Evolutionary conservation across 2,888 invertebrate genomes (phyloP).

Genomic region (Uloborus plumipes): DNA sequence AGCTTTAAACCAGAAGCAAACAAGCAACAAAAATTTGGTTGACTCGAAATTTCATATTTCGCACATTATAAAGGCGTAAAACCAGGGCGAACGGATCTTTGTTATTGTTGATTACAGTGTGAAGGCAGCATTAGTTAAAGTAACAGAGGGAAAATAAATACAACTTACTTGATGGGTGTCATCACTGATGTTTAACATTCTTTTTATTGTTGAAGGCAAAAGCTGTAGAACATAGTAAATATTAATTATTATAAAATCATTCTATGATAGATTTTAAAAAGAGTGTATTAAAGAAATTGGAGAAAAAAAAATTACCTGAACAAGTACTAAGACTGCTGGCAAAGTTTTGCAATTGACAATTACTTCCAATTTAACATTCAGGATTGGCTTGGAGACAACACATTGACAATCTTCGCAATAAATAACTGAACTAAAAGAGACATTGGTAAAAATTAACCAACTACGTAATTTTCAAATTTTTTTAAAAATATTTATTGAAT

Average conservation of each 20-base stretch:
- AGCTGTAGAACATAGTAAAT: conserved; percentile 11
- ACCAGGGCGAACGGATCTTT: no score
- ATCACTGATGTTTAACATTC: conserved; percentile 29
- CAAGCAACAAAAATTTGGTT: no score
- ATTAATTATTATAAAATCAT: background rate
- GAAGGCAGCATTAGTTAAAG: no score
- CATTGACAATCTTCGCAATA: conserved; percentile 43
- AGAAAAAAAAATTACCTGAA: conserved; percentile 27
- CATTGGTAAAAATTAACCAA: no score
- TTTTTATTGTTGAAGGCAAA: conserved; percentile 30
- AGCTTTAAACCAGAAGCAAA: no score
- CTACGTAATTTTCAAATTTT: no score
- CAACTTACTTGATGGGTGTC: conserved; percentile 26
- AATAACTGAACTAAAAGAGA: conserved; percentile 23
- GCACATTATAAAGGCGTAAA: no score
- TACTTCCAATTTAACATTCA: conserved; percentile 43
- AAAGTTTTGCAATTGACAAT: background rate
- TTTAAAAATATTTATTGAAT: background rate
- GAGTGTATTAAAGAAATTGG: background rate
- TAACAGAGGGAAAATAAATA: background rate
- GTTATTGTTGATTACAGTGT: no score
- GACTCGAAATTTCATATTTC: no score
- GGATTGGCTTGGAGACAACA: conserved; percentile 30
- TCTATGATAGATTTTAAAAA: background rate
- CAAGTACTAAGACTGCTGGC: background rate